Evolutionary conservation across 2,888 invertebrate genomes (phyloP).

Genomic region (Coelopa pilipes): DNA sequence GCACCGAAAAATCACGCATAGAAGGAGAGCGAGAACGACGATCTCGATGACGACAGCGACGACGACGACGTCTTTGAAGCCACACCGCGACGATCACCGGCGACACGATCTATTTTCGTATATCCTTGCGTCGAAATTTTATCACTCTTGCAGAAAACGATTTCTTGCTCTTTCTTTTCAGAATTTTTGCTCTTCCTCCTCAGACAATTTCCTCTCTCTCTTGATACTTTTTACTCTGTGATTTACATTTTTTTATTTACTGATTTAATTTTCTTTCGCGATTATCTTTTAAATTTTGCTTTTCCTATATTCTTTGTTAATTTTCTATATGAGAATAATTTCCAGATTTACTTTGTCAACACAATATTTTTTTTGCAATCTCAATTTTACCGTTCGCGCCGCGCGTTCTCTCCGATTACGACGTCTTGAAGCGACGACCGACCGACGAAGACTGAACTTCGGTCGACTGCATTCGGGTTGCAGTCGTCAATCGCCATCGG

Average conservation of each 20-base stretch:
- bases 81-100: background rate
- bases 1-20: slow-evolving; percentile 9
- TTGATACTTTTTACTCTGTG: background rate
- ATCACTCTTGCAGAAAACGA: no score
- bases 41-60: background rate
- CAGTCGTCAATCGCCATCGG: no score
- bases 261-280: background rate
- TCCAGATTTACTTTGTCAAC: background rate
- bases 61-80: background rate
- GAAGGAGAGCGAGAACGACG: background rate
- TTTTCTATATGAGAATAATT: background rate
- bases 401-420: background rate
- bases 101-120: slow-evolving; percentile 12
- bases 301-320: slow-evolving; percentile 1
- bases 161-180: no score
- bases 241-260: background rate
- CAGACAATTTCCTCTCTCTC: background rate
- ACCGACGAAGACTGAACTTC: slow-evolving; percentile 25
- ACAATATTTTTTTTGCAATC: background rate
- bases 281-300: background rate
- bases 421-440: slow-evolving; percentile 15
- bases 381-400: background rate
- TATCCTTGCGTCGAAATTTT: slow-evolving; percentile 12
- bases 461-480: slow-evolving; percentile 11
- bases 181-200: no score